phyloP scores from a whole-genome alignment of 2,113 vertebrate genomes.

The Oceanites oceanicus region DNA sequence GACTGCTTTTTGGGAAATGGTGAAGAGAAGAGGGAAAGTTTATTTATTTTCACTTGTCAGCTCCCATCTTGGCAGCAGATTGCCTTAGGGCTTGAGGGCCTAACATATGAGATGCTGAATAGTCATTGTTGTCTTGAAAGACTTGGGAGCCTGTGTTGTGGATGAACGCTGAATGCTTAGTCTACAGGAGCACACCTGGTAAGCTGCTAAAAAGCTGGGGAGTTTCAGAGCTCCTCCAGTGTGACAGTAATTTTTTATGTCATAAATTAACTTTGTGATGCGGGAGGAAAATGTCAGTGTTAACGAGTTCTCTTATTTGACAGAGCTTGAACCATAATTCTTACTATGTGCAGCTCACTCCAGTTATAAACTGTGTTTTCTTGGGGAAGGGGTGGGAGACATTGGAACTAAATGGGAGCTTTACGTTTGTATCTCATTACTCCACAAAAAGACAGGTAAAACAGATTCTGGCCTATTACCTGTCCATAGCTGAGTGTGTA shows the following conservation, averaged over 20 bases:
- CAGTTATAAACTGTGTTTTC: background rate
- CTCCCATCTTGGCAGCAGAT: background rate
- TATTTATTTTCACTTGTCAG: background rate
- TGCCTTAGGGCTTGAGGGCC: background rate
- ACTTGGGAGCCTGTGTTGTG: background rate
- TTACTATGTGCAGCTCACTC: background rate
- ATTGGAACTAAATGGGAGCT: background rate
- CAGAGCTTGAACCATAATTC: background rate
- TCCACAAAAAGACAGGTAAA: background rate
- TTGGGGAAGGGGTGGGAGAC: background rate
- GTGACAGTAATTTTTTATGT: background rate
- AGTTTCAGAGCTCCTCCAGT: background rate
- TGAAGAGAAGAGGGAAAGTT: background rate
- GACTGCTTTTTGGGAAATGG: background rate
- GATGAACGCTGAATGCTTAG: background rate
- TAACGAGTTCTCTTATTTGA: background rate
- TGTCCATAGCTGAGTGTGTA: background rate
- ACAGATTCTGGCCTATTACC: background rate
- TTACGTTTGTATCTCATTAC: background rate
- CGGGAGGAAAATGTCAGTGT: background rate
- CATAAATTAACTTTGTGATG: background rate
- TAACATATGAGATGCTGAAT: background rate
- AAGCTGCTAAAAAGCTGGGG: background rate
- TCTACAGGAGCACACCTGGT: background rate
- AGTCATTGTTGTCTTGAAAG: background rate